A percentile compares a stretch with the other conserved stretches of the same genome.
phyloP scores from a whole-genome alignment of 2,888 invertebrate species.

The Brachycybe producta region DNA sequence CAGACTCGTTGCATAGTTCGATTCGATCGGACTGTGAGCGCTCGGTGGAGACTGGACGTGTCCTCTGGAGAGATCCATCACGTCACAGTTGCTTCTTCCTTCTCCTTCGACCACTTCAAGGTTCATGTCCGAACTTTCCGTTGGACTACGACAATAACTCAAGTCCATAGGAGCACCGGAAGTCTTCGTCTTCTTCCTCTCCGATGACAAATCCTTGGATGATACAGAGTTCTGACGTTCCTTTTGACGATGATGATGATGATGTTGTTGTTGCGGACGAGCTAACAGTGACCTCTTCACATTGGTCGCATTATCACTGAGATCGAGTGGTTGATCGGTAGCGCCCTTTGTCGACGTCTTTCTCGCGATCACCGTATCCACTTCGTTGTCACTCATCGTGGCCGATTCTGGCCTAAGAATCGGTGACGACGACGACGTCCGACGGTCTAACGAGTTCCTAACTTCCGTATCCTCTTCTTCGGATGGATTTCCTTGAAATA shows the following conservation, averaged over 20 bases:
- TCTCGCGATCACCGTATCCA: not conserved
- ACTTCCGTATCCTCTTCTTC: not conserved
- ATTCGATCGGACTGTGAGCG: not conserved
- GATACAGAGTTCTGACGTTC: not conserved
- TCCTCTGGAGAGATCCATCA: conserved; percentile 20
- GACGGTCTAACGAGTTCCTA: not conserved
- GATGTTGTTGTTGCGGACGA: too few relatives aligned
- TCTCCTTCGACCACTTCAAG: not conserved
- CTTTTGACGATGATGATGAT: not conserved
- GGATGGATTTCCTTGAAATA: not conserved
- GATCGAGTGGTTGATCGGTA: conserved; percentile 15
- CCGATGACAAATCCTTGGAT: not conserved
- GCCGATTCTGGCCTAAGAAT: not conserved
- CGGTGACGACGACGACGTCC: not conserved
- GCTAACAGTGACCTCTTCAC: not conserved
- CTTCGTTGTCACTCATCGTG: not conserved
- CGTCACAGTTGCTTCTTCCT: conserved; percentile 2
- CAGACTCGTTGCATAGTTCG: conserved; percentile 11
- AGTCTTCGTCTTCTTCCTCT: not conserved
- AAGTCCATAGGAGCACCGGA: conserved; percentile 12
- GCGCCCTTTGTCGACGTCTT: too few relatives aligned
- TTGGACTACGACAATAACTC: not conserved
- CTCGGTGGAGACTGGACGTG: not conserved
- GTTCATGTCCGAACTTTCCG: not conserved
- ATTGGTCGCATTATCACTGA: conserved; percentile 9